Evolutionary conservation across 2,797 vertebrate species (phyloP).

Genomic region (Poecilia gillii): DNA sequence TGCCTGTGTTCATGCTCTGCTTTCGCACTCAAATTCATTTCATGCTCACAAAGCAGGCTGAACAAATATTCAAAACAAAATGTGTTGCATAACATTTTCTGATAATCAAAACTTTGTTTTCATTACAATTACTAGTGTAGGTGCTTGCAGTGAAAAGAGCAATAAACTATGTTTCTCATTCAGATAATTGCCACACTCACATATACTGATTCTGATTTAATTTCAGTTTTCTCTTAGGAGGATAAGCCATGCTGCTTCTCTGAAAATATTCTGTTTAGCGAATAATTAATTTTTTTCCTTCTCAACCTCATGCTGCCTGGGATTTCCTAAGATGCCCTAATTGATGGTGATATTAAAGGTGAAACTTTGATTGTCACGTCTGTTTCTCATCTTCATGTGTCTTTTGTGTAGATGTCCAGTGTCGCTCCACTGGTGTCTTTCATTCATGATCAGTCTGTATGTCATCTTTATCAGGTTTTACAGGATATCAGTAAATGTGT

Average conservation of each 20-base stretch:
- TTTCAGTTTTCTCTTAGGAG: background rate
- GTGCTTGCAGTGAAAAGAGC: background rate
- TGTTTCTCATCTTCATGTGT: slow-evolving; percentile 11
- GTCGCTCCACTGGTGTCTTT: slow-evolving; percentile 17
- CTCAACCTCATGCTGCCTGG: slow-evolving; percentile 69
- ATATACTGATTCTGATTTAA: background rate
- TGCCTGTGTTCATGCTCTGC: slow-evolving; percentile 18
- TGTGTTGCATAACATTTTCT: slow-evolving; percentile 11
- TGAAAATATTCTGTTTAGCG: slow-evolving; percentile 24
- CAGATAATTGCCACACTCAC: background rate
- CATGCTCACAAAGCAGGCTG: slow-evolving; percentile 17
- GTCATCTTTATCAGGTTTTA: background rate
- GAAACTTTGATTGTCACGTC: slow-evolving; percentile 52
- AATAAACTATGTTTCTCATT: background rate
- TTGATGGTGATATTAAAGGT: slow-evolving; percentile 79
- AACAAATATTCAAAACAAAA: slow-evolving; percentile 13
- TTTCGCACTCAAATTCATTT: slow-evolving; percentile 14
- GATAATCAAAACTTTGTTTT: slow-evolving; percentile 11
- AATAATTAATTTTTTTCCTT: slow-evolving; percentile 62
- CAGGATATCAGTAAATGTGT: background rate
- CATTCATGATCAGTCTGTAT: background rate
- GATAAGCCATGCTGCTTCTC: slow-evolving; percentile 19
- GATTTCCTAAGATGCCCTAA: slow-evolving; percentile 74
- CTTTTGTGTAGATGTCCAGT: slow-evolving; percentile 35
- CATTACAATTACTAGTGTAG: slow-evolving; percentile 1